These are phyloP conservation scores for Tichodroma muraria DNA, from an alignment of 2,113 vertebrate species.

Conservation along the genomic window DNA sequence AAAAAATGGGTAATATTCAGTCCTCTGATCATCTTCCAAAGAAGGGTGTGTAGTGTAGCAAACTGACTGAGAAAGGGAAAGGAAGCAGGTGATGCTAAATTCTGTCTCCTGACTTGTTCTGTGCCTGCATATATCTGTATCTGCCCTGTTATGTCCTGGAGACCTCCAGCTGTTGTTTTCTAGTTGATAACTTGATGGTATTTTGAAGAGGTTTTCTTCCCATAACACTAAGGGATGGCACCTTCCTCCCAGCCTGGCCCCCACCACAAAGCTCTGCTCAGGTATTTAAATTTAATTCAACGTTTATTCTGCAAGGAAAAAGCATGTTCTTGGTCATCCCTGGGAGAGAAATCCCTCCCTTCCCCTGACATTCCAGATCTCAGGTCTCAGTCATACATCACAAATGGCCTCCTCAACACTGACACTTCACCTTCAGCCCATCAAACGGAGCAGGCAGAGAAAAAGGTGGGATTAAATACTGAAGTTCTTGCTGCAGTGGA, in stretches of 20 bases:
- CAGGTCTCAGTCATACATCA: not conserved
- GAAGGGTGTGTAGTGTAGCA: not conserved
- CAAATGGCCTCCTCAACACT: not conserved
- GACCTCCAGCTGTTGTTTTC: not conserved
- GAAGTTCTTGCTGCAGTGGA: not conserved
- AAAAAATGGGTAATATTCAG: not conserved
- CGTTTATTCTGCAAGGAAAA: not conserved
- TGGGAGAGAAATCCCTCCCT: not conserved
- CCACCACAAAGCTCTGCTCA: rapidly evolving
- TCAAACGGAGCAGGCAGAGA: not conserved
- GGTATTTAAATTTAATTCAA: not conserved
- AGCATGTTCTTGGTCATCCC: not conserved
- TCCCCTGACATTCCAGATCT: not conserved
- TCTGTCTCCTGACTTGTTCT: not conserved
- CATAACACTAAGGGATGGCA: too few relatives aligned
- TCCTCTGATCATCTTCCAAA: not conserved
- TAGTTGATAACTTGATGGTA: not conserved
- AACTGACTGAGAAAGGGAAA: not conserved
- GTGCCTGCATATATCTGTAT: not conserved
- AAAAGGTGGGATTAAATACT: not conserved
- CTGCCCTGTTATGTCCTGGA: not conserved
- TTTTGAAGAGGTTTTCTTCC: not conserved
- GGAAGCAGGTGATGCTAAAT: not conserved
- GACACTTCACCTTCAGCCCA: not conserved
- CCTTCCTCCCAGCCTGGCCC: not conserved